These are phyloP conservation scores for Champsocephalus esox DNA, from an alignment of 2,797 vertebrate genomes.

Conservation along the genomic window DNA sequence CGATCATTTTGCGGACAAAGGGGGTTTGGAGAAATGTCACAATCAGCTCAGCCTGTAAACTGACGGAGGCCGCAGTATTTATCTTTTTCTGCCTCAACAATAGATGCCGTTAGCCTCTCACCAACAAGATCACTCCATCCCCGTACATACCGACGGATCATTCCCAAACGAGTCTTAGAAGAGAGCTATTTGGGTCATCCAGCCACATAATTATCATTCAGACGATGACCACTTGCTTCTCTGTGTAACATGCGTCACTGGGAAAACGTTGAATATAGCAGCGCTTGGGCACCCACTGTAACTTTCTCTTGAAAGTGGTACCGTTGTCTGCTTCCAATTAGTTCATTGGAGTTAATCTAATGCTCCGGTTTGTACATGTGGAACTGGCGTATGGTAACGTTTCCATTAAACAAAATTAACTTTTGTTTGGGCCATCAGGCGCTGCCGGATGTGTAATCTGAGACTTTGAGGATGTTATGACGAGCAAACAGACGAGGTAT, in stretches of 20 bases:
- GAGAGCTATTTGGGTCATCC: slow-evolving; percentile 72
- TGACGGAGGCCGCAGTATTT: slow-evolving; percentile 44
- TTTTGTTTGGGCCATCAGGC: slow-evolving; percentile 86
- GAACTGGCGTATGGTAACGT: slow-evolving; percentile 84
- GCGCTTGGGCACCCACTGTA: slow-evolving; percentile 69
- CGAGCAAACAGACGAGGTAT: slow-evolving; percentile 85
- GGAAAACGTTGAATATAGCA: slow-evolving; percentile 70
- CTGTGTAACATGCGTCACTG: slow-evolving; percentile 59
- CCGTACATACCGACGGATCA: slow-evolving; percentile 45
- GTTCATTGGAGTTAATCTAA: slow-evolving; percentile 87
- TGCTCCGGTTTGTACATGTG: slow-evolving; percentile 85
- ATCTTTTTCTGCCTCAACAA: slow-evolving; percentile 56
- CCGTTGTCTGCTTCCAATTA: slow-evolving; percentile 89
- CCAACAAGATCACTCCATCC: slow-evolving; percentile 56
- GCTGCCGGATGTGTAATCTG: slow-evolving; percentile 86
- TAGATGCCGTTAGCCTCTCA: slow-evolving; percentile 36
- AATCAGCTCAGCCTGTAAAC: slow-evolving; percentile 35
- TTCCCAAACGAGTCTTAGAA: slow-evolving; percentile 56
- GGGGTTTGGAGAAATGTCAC: slow-evolving; percentile 48
- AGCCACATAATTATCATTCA: slow-evolving; percentile 75
- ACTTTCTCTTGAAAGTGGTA: slow-evolving; percentile 72
- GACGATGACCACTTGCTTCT: slow-evolving; percentile 69
- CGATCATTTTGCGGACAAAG: slow-evolving; percentile 65
- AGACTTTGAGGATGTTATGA: slow-evolving; percentile 87
- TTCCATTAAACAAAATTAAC: slow-evolving; percentile 89